Conservation (phyloP, 2,888 invertebrate genomes). For the Tethea ocularis region DNA sequence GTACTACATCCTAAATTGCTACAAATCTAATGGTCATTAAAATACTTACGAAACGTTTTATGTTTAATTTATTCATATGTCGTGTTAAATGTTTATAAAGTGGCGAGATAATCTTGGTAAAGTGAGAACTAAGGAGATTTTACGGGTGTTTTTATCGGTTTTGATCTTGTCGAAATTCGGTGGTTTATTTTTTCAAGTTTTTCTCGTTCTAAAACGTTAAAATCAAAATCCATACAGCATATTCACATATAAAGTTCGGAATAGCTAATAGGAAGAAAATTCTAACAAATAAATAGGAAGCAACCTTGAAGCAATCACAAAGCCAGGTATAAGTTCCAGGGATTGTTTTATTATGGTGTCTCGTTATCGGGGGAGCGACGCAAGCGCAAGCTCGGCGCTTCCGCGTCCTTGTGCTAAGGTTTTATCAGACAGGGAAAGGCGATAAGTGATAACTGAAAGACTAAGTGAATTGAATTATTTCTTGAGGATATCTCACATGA, state of each 20-base stretch:
- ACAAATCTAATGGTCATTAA: slow-evolving; percentile 49
- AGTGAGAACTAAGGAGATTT: slow-evolving; percentile 11
- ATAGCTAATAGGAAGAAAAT: background rate
- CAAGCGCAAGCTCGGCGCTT: slow-evolving; percentile 39
- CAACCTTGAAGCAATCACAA: background rate
- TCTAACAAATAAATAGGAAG: background rate
- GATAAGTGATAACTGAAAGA: slow-evolving; percentile 27
- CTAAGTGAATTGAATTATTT: background rate
- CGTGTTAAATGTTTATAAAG: slow-evolving; percentile 28
- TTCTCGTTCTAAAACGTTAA: no score
- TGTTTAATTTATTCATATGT: slow-evolving; percentile 39
- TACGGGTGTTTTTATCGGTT: background rate
- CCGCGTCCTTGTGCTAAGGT: slow-evolving; percentile 39
- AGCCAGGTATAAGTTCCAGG: slow-evolving; percentile 32
- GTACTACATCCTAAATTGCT: slow-evolving; percentile 48
- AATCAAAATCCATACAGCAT: background rate
- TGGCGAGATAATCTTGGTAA: slow-evolving; percentile 10
- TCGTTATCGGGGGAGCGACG: slow-evolving; percentile 41
- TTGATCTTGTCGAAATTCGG: background rate
- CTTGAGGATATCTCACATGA: background rate
- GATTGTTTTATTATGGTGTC: slow-evolving; percentile 58
- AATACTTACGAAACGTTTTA: slow-evolving; percentile 42
- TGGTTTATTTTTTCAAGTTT: slow-evolving; percentile 2
- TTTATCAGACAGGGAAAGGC: slow-evolving; percentile 21
- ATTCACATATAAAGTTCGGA: background rate